Percentiles rank a stretch among this genome's conserved stretches.
These are phyloP conservation scores for Drosophila sproati DNA, from an alignment of 1,140 invertebrate species.

Conservation along the genomic window DNA sequence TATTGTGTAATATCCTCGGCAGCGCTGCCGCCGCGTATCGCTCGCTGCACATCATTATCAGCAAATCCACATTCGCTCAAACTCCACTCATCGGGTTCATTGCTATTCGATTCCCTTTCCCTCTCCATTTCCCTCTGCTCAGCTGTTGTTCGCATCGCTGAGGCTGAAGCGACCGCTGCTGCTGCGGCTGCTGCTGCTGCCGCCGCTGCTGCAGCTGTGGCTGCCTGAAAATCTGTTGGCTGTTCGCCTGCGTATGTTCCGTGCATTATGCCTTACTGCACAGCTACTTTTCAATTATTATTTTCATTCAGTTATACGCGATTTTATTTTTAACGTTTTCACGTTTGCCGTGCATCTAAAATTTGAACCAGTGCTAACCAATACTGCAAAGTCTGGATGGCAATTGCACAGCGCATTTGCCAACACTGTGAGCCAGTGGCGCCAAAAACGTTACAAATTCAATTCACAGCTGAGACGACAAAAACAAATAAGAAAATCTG, in stretches of 20 bases:
- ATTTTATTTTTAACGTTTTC: constrained; percentile 21
- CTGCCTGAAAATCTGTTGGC: constrained; percentile 68
- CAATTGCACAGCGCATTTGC: constrained; percentile 1
- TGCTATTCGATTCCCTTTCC: constrained; percentile 31
- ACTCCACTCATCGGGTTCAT: constrained; percentile 61
- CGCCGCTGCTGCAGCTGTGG: constrained; percentile 68
- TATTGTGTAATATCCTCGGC: constrained; percentile 77
- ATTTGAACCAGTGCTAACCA: constrained; percentile 23
- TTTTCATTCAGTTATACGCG: constrained; percentile 2
- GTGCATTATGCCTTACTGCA: constrained; percentile 31
- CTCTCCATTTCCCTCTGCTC: constrained; percentile 42
- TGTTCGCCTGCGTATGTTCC: constrained; percentile 35
- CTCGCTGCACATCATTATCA: constrained; percentile 70
- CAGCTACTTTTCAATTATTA: constrained; percentile 14
- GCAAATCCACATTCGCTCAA: constrained; percentile 65
- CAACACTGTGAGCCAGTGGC: constrained; percentile 27
- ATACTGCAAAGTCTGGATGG: background rate
- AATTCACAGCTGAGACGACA: constrained; percentile 6
- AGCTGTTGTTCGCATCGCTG: constrained; percentile 22
- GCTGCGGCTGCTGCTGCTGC: constrained; percentile 52
- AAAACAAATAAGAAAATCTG: background rate
- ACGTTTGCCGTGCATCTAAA: constrained; percentile 21
- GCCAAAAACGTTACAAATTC: constrained; percentile 26
- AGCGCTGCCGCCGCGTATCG: constrained; percentile 57
- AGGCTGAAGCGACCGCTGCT: constrained; percentile 40